Base-by-base conservation (phyloP, 2,113 vertebrate species). In the Lethenteron camtschaticum region DNA sequence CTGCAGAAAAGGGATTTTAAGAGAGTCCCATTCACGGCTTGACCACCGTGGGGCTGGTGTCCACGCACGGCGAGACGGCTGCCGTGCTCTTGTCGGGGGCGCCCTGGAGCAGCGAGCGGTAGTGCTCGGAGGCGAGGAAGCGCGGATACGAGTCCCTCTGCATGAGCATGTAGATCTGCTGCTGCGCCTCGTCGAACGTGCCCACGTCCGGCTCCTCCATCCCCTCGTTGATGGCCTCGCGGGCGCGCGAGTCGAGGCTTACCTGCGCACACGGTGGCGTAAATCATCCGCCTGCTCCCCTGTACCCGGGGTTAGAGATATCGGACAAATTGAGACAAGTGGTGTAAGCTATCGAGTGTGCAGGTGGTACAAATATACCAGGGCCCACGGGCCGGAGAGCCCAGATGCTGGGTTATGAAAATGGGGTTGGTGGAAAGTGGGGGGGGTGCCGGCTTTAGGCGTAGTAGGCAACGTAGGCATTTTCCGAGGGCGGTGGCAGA, bases 111-210 rank as follows among this genome's bases (percentile, higher is more conserved):
- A 96, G 85, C 63, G 85, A 77, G 66, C 79, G 88, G 83, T 96
- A 97, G 73, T 91, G 78, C 72, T 77, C 79, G 75, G 91, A 97
- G 84, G 86, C 85, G 74, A 97, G 87, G 81, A 97, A 97, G 73
- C 94, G 87, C 20, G 94, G 94, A 75, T 95, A 97, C 41, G 91
- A 96, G 86, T 97, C 94, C 81, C 91, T 85, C 83, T 95, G 91
- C 94, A 97, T 97, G 74, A 96, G 85, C 0, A 84, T 96, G 83
- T 96, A 97, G 78, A 96, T 96, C 85, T 97, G 91, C 75, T 95
- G 82, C 85, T 97, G 91, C 0, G 94, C 94, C 0, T 96, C 94
- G 7, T 96, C 91, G 0, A 95, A 96, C 0, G 87, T 84, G 76
- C 86, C 85, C 0, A 84, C 80, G 1, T 85, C 85, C 0, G 94